Evolutionary conservation across 1,140 invertebrate species (phyloP).

Genomic region (Asbolus verrucosus): DNA sequence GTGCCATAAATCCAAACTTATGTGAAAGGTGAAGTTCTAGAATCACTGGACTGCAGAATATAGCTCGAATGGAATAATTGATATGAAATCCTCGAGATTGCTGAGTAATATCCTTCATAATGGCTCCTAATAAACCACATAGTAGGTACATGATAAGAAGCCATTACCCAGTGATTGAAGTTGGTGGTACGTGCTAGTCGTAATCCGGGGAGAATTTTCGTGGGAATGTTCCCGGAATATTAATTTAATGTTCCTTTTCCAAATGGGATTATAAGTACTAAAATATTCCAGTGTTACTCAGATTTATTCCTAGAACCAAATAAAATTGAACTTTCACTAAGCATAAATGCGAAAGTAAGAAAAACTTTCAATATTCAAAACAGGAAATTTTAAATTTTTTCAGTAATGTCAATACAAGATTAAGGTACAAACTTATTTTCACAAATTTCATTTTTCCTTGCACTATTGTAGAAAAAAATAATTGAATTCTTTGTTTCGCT

Average conservation of each 20-base stretch:
- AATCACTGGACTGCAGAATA: neutral
- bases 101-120: neutral
- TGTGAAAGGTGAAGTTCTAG: neutral
- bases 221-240: neutral
- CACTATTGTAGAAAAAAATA: no score
- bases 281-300: no score
- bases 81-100: neutral
- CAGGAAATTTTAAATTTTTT: no score
- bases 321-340: no score
- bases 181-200: constrained; percentile 1
- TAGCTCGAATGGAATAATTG: neutral
- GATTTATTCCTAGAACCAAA: no score
- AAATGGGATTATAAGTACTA: no score
- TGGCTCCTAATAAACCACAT: constrained; percentile 16
- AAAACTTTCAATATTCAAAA: no score
- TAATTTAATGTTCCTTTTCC: constrained; percentile 16
- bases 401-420: no score
- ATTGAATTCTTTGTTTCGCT: no score
- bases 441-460: no score
- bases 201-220: constrained; percentile 14
- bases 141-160: constrained; percentile 13
- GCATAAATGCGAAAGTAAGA: no score
- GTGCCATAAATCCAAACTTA: neutral
- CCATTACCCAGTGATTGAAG: constrained; percentile 23
- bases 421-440: no score